Conservation (phyloP, 2,113 vertebrate genomes). For the Thunnus thynnus region DNA sequence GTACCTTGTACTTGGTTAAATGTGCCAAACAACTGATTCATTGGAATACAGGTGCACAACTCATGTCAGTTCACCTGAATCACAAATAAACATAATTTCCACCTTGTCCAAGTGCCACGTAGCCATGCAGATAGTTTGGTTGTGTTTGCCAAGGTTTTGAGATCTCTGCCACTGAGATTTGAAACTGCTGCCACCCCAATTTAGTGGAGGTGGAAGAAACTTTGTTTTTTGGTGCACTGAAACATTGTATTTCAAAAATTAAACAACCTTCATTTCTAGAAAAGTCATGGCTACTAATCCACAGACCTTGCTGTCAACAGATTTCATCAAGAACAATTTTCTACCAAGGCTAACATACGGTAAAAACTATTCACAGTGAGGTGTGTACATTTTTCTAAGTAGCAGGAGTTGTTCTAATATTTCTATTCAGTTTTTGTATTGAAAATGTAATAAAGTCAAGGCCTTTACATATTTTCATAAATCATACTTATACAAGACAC, state of each 20-base stretch:
- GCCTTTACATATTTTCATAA: neutral
- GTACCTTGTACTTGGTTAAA: slow-evolving; percentile 34
- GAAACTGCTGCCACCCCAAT: neutral
- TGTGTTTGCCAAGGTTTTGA: slow-evolving; percentile 30
- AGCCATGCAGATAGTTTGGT: slow-evolving; percentile 18
- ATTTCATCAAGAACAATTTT: too few relatives aligned
- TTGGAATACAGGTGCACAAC: slow-evolving; percentile 44
- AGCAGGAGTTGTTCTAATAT: neutral
- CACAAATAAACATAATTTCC: slow-evolving; percentile 43
- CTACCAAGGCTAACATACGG: too few relatives aligned
- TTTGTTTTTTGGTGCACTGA: neutral
- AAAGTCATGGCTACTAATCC: too few relatives aligned
- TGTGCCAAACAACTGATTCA: slow-evolving; percentile 53
- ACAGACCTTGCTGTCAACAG: too few relatives aligned
- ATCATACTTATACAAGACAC: neutral
- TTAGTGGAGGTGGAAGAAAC: slow-evolving; percentile 28
- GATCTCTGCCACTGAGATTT: slow-evolving; percentile 31
- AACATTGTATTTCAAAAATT: slow-evolving; percentile 8
- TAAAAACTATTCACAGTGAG: too few relatives aligned
- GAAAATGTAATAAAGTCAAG: neutral
- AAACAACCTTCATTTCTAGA: neutral
- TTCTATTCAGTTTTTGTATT: neutral
- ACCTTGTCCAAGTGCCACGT: slow-evolving; percentile 4
- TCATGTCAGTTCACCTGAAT: slow-evolving; percentile 33
- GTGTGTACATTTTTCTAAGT: neutral